Conservation (phyloP, 2,113 vertebrate species). For the Merops nubicus region DNA sequence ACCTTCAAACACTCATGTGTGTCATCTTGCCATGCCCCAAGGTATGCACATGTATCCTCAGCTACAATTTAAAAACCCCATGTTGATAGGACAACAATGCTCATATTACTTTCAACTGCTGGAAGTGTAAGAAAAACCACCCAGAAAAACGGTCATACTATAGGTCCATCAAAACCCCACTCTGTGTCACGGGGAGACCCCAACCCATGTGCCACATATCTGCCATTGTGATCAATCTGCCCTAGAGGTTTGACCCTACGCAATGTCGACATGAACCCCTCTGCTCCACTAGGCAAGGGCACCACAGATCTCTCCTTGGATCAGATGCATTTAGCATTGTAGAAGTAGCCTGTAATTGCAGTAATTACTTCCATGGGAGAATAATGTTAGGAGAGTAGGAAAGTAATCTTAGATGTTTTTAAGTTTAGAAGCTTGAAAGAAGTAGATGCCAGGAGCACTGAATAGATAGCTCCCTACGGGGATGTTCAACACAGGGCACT, state of each 20-base stretch:
- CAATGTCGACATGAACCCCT: not conserved
- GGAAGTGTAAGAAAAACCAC: not conserved
- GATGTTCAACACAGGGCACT: not conserved
- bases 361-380: not conserved
- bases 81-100: not conserved
- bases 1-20: not conserved
- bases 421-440: not conserved
- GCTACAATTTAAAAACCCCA: not conserved
- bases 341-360: not conserved
- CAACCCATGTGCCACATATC: fast-evolving
- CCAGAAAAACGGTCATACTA: not conserved
- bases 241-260: not conserved
- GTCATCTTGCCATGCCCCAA: not conserved
- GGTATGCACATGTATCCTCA: not conserved
- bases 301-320: not conserved
- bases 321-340: not conserved
- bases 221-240: not conserved
- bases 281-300: not conserved
- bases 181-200: not conserved
- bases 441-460: not conserved
- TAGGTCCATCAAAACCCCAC: not conserved
- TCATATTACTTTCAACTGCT: not conserved
- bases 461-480: not conserved
- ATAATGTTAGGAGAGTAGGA: not conserved
- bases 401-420: not conserved